Evolutionary conservation across 2,888 invertebrate genomes (phyloP).

Genomic region (Julus scanicus): DNA sequence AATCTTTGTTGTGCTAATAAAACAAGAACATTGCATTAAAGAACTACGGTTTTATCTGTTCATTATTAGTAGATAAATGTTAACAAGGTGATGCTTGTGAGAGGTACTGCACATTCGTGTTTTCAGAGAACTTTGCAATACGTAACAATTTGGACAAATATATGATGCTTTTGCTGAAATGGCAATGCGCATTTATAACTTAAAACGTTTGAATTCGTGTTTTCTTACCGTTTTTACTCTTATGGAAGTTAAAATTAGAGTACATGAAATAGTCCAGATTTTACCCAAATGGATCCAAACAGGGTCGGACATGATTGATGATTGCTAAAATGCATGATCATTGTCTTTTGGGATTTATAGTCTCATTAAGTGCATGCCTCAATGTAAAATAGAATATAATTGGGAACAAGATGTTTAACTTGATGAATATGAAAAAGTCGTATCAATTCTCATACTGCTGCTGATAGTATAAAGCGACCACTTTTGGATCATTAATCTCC

Average conservation of each 20-base stretch:
- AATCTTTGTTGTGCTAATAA: constrained; percentile 29
- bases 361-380: background rate
- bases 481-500: no score
- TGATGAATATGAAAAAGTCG: no score
- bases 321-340: background rate
- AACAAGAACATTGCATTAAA: background rate
- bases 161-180: constrained; percentile 5
- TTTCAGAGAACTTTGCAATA: background rate
- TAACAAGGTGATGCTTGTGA: background rate
- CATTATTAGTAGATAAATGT: background rate
- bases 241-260: background rate
- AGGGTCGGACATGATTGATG: background rate
- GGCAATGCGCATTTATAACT: constrained; percentile 8
- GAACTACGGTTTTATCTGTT: background rate
- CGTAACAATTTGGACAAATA: constrained; percentile 10
- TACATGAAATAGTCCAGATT: background rate
- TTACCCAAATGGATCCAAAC: background rate
- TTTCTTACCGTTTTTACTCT: background rate
- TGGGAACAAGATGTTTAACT: no score
- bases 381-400: background rate
- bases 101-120: background rate
- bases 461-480: no score
- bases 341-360: background rate
- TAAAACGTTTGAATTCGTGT: background rate
- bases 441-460: no score